These are phyloP conservation scores for Ptyas mucosa DNA, from an alignment of 2,113 vertebrate species.

Conservation along the genomic window DNA sequence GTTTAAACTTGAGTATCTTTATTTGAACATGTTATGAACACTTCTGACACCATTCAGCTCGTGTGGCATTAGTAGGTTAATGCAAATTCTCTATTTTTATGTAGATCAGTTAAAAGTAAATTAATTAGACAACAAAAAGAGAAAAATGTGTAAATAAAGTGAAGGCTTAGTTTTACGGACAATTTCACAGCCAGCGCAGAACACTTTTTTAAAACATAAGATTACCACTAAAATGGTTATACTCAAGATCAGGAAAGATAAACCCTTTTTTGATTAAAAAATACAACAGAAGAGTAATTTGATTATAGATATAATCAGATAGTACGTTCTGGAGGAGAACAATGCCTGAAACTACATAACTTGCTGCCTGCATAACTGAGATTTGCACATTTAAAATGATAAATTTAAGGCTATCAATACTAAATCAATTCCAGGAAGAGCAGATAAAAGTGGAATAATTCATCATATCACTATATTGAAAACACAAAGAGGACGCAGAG, in stretches of 20 bases:
- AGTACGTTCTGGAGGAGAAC: slow-evolving; percentile 51
- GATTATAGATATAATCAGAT: slow-evolving; percentile 58
- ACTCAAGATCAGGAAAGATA: slow-evolving; percentile 55
- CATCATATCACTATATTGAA: slow-evolving; percentile 48
- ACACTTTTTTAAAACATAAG: slow-evolving; percentile 43
- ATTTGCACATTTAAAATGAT: slow-evolving; percentile 67
- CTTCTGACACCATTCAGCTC: neutral
- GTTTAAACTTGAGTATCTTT: neutral
- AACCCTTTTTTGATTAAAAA: slow-evolving; percentile 61
- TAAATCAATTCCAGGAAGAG: slow-evolving; percentile 71
- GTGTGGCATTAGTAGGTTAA: neutral
- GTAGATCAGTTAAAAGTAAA: slow-evolving; percentile 1
- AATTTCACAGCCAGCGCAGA: slow-evolving; percentile 40
- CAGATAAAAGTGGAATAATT: slow-evolving; percentile 73
- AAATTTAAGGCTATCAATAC: slow-evolving; percentile 65
- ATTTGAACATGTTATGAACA: neutral
- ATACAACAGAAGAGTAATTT: slow-evolving; percentile 56
- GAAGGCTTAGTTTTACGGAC: slow-evolving; percentile 27
- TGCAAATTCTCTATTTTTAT: slow-evolving; percentile 43
- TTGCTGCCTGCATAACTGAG: slow-evolving; percentile 52
- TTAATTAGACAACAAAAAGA: slow-evolving; percentile 3
- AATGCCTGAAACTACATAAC: slow-evolving; percentile 55
- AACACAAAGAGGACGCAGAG: slow-evolving; percentile 43
- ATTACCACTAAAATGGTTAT: slow-evolving; percentile 53
- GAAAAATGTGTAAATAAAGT: slow-evolving; percentile 15